A percentile compares a stretch with the other conserved stretches of the same genome.
Evolutionary conservation across 1,140 invertebrate genomes (phyloP).

Genomic region (Diachasma alloeum): DNA sequence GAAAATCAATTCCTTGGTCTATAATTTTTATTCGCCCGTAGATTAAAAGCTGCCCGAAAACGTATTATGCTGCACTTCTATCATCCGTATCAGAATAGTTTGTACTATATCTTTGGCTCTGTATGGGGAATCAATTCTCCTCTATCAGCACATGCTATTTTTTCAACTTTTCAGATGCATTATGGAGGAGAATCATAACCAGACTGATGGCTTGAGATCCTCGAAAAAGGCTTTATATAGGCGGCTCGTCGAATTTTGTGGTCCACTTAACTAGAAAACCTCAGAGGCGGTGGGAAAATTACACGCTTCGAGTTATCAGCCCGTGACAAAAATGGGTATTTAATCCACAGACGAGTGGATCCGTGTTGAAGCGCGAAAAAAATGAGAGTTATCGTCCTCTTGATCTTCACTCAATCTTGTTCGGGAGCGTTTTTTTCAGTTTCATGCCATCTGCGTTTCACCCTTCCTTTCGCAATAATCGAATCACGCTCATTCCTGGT

Average conservation of each 20-base stretch:
- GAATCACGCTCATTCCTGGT: neutral
- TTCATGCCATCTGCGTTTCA: neutral
- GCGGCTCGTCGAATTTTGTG: slow-evolving; percentile 58
- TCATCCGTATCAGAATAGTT: too few relatives aligned
- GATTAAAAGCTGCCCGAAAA: too few relatives aligned
- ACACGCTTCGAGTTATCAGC: slow-evolving; percentile 56
- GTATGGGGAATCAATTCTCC: too few relatives aligned
- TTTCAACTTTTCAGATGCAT: neutral
- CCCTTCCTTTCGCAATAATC: neutral
- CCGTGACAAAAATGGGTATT: neutral
- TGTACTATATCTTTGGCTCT: too few relatives aligned
- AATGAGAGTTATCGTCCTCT: neutral
- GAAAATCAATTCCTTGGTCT: too few relatives aligned
- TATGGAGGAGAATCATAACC: slow-evolving; percentile 11
- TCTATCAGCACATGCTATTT: too few relatives aligned
- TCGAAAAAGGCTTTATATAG: slow-evolving; percentile 54
- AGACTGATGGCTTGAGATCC: slow-evolving; percentile 51
- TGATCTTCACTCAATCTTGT: neutral
- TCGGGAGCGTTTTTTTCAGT: neutral
- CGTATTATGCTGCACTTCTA: too few relatives aligned
- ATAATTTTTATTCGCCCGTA: too few relatives aligned
- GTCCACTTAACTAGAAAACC: slow-evolving; percentile 63
- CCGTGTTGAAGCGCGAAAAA: neutral
- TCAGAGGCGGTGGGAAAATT: slow-evolving; percentile 56
- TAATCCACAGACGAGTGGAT: neutral